Conservation (phyloP, 2,888 invertebrate species). For the Chouioia cunea region DNA sequence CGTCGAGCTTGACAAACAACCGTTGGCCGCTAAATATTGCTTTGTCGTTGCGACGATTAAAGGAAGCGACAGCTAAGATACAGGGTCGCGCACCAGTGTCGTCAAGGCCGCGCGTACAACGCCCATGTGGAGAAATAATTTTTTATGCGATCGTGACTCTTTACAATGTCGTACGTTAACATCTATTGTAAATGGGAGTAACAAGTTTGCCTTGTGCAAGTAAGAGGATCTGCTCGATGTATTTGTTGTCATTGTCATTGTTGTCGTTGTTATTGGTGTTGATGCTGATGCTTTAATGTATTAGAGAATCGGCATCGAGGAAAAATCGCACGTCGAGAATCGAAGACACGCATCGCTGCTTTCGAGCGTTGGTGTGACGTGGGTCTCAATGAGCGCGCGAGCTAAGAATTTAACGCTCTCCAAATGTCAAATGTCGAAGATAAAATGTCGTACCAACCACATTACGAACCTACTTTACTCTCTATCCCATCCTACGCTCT, state of each 20-base stretch:
- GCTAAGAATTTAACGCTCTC: slow-evolving; percentile 57
- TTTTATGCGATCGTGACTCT: neutral
- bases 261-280: neutral
- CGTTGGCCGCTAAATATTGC: neutral
- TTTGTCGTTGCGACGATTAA: slow-evolving; percentile 1
- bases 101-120: slow-evolving; percentile 25
- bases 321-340: slow-evolving; percentile 21
- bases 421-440: slow-evolving; percentile 61
- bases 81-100: slow-evolving; percentile 31
- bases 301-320: slow-evolving; percentile 5
- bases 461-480: slow-evolving; percentile 25
- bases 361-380: slow-evolving; percentile 23
- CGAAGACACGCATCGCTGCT: slow-evolving; percentile 23
- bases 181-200: neutral
- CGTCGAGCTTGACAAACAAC: too few relatives aligned
- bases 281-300: neutral
- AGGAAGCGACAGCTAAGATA: neutral
- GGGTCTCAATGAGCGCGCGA: slow-evolving; percentile 49
- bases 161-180: neutral
- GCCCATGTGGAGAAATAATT: slow-evolving; percentile 7
- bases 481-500: slow-evolving; percentile 34
- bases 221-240: neutral
- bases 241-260: neutral
- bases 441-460: slow-evolving; percentile 52
- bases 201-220: neutral